Conservation (phyloP, 2,113 vertebrate species). For the Protobothrops mucrosquamatus region DNA sequence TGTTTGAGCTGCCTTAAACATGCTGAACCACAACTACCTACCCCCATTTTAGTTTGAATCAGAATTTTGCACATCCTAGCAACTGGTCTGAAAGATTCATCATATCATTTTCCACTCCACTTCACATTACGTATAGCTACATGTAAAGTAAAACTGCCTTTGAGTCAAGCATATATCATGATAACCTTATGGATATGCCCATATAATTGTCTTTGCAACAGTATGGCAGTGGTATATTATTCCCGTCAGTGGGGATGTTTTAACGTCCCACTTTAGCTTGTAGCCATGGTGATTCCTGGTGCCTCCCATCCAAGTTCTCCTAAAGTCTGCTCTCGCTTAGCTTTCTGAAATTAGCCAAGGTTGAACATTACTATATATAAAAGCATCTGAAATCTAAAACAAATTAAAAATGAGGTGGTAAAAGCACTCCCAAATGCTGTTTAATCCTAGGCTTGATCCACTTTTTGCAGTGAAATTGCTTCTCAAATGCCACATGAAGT, state of each 20-base stretch:
- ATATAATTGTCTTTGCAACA: neutral
- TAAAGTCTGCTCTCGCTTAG: neutral
- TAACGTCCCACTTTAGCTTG: neutral
- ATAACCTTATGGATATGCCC: neutral
- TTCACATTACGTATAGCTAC: neutral
- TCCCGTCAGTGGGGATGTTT: neutral
- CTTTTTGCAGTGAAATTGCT: constrained; percentile 29
- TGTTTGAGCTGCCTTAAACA: neutral
- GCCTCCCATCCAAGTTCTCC: neutral
- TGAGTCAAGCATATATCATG: neutral
- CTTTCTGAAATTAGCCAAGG: neutral
- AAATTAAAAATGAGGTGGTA: constrained; percentile 9
- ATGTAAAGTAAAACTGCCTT: neutral
- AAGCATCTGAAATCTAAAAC: neutral
- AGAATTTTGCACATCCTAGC: neutral
- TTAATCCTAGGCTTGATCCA: constrained; percentile 31
- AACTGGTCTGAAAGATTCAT: neutral
- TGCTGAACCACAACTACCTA: neutral
- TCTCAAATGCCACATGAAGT: constrained; percentile 49
- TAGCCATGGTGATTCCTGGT: neutral
- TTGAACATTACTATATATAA: neutral
- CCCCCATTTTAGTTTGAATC: neutral
- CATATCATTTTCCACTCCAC: neutral
- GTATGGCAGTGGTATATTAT: neutral
- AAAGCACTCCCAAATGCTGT: constrained; percentile 34